Percentiles rank a stretch among this genome's conserved stretches.
These are phyloP conservation scores for Nephrotoma appendiculata DNA, from an alignment of 2,888 invertebrate species.

Conservation along the genomic window DNA sequence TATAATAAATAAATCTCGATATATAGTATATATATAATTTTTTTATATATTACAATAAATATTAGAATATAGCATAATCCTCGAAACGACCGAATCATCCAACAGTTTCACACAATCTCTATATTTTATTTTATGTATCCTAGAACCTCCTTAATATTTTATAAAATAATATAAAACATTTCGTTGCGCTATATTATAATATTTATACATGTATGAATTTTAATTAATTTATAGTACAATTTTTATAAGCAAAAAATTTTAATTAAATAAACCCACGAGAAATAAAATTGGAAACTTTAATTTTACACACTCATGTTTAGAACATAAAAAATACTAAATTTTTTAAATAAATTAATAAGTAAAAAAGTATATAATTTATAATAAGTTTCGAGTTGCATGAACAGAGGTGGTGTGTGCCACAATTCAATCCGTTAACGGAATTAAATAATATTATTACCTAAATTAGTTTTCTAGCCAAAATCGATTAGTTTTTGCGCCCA, in stretches of 20 bases:
- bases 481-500: no score
- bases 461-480: no score
- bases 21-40: background rate
- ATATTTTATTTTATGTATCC: background rate
- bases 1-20: background rate
- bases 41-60: background rate
- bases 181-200: background rate
- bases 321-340: background rate
- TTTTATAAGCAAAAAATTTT: background rate
- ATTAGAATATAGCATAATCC: no score
- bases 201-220: background rate
- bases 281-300: background rate
- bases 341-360: background rate
- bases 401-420: no score
- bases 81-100: background rate
- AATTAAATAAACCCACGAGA: background rate
- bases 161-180: background rate
- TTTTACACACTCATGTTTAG: background rate
- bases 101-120: background rate
- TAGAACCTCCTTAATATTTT: background rate
- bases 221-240: background rate
- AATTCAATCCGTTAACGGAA: no score
- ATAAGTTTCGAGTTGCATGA: no score
- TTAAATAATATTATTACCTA: no score
- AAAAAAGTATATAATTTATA: no score